phyloP scores from a whole-genome alignment of 2,113 vertebrate genomes.

The Mungos mungo region DNA sequence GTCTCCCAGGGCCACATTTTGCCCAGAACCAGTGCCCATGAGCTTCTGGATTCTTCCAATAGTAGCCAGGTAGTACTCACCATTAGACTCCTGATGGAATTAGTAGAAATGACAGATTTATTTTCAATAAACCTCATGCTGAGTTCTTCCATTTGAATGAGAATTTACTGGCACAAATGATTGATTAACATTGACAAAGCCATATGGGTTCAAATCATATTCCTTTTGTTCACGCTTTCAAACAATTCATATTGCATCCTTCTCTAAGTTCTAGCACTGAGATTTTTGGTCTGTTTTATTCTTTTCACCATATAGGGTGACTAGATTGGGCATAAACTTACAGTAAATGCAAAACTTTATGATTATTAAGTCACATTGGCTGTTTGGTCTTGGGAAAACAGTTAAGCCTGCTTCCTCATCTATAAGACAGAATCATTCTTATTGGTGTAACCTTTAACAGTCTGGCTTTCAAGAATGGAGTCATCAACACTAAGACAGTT shows the following conservation, averaged over 20 bases:
- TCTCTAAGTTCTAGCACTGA: neutral
- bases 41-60: neutral
- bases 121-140: conserved; percentile 53
- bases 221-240: conserved; percentile 51
- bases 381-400: neutral
- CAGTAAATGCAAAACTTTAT: neutral
- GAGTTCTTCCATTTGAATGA: conserved; percentile 64
- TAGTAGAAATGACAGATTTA: conserved; percentile 55
- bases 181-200: conserved; percentile 67
- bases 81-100: conserved; percentile 45
- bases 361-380: neutral
- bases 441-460: neutral
- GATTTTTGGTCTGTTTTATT: neutral
- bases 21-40: neutral
- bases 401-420: neutral
- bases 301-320: neutral
- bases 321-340: neutral
- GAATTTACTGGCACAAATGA: conserved; percentile 62
- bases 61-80: conserved; percentile 15
- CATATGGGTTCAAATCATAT: conserved; percentile 58
- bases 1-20: conserved; percentile 15
- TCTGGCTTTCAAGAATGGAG: neutral
- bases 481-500: neutral
- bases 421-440: neutral
- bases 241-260: conserved; percentile 11